Evolutionary conservation across 92 coral and sea anemone genomes (phyloP).

Genomic region (Pocillopora grandis): DNA sequence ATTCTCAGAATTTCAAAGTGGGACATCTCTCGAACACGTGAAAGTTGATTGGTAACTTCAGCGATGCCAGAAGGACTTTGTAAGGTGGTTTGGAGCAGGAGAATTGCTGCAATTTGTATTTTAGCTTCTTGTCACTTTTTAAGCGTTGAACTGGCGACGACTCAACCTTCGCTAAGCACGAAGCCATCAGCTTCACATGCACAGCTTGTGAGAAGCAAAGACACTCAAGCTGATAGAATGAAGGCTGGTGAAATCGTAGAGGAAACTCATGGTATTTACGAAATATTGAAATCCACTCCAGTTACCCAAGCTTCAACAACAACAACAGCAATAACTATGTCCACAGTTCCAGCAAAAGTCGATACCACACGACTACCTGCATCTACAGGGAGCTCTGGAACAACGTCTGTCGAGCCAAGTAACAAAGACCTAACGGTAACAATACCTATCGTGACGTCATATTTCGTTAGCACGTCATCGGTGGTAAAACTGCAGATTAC

Average conservation of each 20-base stretch:
- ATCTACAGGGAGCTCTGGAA: neutral
- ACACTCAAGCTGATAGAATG: neutral
- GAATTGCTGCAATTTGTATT: neutral
- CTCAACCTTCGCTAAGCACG: slow-evolving; percentile 1
- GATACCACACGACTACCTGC: neutral
- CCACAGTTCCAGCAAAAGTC: neutral
- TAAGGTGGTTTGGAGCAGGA: neutral
- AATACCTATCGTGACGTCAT: neutral
- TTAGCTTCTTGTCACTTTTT: slow-evolving; percentile 28
- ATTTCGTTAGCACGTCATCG: neutral
- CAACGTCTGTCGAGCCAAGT: neutral
- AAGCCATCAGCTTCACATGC: slow-evolving; percentile 7
- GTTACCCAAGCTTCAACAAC: neutral
- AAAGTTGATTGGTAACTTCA: too few species aligned
- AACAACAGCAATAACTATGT: neutral
- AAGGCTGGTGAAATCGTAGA: neutral
- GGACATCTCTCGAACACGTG: too few species aligned
- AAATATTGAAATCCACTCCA: neutral
- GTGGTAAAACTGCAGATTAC: neutral
- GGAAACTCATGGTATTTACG: neutral
- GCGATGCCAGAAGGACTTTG: too few species aligned
- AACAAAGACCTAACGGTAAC: neutral
- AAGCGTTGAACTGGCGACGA: slow-evolving; percentile 3
- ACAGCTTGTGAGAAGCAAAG: neutral
- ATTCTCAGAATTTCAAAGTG: too few species aligned